A percentile compares a stretch with the other conserved stretches of the same genome.
phyloP scores from a whole-genome alignment of 2,797 vertebrate genomes.

The Enteromius thamalakanensis region DNA sequence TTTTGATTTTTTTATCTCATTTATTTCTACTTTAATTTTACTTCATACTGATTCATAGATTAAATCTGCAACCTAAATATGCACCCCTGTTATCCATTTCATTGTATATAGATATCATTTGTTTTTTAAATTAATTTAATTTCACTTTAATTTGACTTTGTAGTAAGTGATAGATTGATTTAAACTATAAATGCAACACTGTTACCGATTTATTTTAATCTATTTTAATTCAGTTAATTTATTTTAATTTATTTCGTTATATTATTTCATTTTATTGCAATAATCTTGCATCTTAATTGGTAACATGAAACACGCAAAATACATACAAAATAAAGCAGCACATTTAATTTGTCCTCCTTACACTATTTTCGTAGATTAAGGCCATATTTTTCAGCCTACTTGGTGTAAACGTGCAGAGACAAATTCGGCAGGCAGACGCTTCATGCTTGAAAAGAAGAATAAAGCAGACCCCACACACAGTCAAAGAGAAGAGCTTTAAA shows the following conservation, averaged over 20 bases:
- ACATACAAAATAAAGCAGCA: not conserved
- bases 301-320: not conserved
- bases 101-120: not conserved
- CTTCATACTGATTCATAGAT: not conserved
- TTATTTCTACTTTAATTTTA: not conserved
- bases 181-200: not conserved
- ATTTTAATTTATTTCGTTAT: not conserved
- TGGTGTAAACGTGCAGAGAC: constrained; percentile 2
- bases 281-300: not conserved
- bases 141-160: not conserved
- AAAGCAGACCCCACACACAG: constrained; percentile 37
- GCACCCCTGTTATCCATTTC: not conserved
- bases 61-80: not conserved
- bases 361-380: not conserved
- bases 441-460: constrained; percentile 22
- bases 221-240: not conserved
- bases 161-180: not conserved
- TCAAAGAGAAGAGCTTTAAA: constrained; percentile 41
- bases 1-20: not conserved
- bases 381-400: not conserved
- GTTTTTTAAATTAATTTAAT: not conserved
- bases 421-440: not conserved
- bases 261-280: not conserved
- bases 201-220: not conserved
- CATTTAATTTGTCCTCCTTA: not conserved